Evolutionary conservation across 2,113 vertebrate genomes (phyloP).

Genomic region (Zosterops pallidus): DNA sequence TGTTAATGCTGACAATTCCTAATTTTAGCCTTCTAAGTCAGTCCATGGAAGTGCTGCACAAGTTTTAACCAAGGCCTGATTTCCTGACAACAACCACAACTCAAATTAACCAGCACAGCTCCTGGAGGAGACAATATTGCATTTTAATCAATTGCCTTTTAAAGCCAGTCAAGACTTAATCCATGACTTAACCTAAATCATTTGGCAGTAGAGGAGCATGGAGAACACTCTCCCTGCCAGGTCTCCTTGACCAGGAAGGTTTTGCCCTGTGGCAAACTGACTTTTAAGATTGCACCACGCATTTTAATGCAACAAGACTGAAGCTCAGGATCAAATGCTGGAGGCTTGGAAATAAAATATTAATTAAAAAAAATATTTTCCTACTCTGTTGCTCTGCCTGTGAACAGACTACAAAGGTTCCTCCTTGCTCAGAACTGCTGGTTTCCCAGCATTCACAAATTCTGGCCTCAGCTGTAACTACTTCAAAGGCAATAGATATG

Average conservation of each 20-base stretch:
- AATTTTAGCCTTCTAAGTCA: neutral
- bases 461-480: conserved; percentile 18
- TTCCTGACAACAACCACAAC: neutral
- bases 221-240: neutral
- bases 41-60: neutral
- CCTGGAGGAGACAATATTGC: neutral
- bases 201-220: neutral
- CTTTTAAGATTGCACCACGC: neutral
- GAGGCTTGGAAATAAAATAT: conserved; percentile 51
- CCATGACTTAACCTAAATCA: neutral
- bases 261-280: neutral
- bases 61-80: neutral
- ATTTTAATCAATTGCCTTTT: neutral
- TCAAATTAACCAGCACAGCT: neutral
- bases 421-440: conserved; percentile 27
- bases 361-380: neutral
- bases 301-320: neutral
- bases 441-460: conserved; percentile 40
- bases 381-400: neutral
- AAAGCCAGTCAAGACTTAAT: neutral
- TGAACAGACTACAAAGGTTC: conserved; percentile 50
- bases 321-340: neutral
- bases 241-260: neutral
- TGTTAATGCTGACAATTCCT: neutral
- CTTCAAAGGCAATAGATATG: conserved; percentile 60